Evolutionary conservation across 2,888 invertebrate species (phyloP).

Genomic region (Euclidia mi): DNA sequence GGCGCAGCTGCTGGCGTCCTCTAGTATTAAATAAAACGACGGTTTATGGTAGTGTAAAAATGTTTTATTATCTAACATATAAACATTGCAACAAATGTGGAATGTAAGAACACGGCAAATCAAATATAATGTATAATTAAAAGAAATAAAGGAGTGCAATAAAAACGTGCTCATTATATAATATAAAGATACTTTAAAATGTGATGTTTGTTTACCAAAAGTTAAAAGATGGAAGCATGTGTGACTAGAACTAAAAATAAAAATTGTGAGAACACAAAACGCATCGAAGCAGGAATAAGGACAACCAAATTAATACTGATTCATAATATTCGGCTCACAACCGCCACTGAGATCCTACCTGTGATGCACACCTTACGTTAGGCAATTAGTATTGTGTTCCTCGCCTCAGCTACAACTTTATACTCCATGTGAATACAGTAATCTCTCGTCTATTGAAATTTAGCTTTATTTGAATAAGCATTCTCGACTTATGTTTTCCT

Average conservation of each 20-base stretch:
- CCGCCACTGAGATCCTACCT: slow-evolving; percentile 22
- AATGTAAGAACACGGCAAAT: slow-evolving; percentile 69
- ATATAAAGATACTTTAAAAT: slow-evolving; percentile 58
- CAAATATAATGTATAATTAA: slow-evolving; percentile 55
- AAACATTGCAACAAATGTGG: slow-evolving; percentile 77
- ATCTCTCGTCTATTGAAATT: too few species aligned
- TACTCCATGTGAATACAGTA: too few species aligned
- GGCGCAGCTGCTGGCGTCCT: too few species aligned
- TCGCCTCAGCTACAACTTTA: too few species aligned
- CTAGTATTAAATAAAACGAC: slow-evolving; percentile 45
- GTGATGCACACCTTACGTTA: not conserved
- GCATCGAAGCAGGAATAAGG: slow-evolving; percentile 40
- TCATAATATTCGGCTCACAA: slow-evolving; percentile 29
- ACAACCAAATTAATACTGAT: slow-evolving; percentile 48
- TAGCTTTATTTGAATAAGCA: too few species aligned
- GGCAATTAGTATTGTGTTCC: too few species aligned
- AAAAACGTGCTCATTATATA: slow-evolving; percentile 66
- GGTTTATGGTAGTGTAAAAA: slow-evolving; percentile 61
- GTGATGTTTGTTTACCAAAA: slow-evolving; percentile 71
- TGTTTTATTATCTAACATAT: slow-evolving; percentile 69
- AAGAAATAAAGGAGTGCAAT: slow-evolving; percentile 68
- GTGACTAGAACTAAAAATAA: slow-evolving; percentile 81
- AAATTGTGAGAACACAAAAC: slow-evolving; percentile 60
- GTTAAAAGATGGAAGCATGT: slow-evolving; percentile 72
- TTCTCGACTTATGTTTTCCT: too few species aligned